Base-by-base conservation (phyloP, 2,888 invertebrate species). In the Axea sp. region DNA sequence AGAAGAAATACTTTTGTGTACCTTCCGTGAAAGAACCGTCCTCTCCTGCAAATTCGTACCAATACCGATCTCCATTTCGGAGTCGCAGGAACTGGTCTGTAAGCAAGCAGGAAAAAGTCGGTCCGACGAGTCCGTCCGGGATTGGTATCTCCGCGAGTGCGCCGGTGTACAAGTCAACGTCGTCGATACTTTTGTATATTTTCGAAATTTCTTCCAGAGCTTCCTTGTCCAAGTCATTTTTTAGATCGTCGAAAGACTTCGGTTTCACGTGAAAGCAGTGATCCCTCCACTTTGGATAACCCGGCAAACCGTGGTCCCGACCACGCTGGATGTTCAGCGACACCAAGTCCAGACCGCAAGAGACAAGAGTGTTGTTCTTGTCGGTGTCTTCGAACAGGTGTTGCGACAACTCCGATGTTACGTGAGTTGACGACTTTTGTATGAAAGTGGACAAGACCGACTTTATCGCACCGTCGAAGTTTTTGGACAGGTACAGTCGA, bases 321-420 rank as follows among this genome's bases (percentile, higher is more conserved):
- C 96, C 96, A 24, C 96, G 91, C 87, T 97, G 96, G 80, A 97
- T 95, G 87, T 96, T 96, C 73, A 96, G 89, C 0, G 96, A 94
- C 0, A 96, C 95, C 81, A 96, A 89, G 89, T 97, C 96, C 60
- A 96, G 89, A 0, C 96, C 96, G 78, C 93, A 93, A 0, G 91
- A 88, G 0, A 89, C 86, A 0, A 77, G 77, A 0, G 49, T 49
- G 0, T 79, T 76, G 7, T 59, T 49, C 6, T 7, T 37, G 0
- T 82, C 72, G 0, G 84, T 79, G 22, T 90, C 90, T 84, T 93
- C 92, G 87, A 94, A 94, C 31, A 94, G 88, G 35, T 84, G 83
- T 28, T 64, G 79, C 76, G 93, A 93, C 45, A 94, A 86, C 92
- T 94, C 88, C 14, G 89, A 88, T 0, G 86, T 82, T 3, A 87